Conservation (phyloP, 2,888 invertebrate species). For the Oxytorus armatus region DNA sequence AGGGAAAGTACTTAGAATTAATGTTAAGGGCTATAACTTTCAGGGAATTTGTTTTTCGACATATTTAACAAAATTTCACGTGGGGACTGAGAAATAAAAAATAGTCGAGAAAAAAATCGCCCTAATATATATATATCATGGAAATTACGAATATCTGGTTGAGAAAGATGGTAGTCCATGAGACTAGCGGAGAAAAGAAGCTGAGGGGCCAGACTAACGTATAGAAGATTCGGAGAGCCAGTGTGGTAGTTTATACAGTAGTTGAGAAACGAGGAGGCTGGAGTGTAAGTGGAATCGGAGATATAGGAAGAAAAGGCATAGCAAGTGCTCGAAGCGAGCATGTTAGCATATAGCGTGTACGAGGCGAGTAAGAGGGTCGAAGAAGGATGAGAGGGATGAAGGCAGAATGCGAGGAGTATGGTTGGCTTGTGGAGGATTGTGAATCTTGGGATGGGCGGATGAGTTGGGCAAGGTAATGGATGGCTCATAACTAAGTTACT, state of each 20-base stretch:
- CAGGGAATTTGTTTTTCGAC: too few relatives aligned
- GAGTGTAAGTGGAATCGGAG: slow-evolving; percentile 42
- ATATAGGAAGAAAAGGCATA: slow-evolving; percentile 38
- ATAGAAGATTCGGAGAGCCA: slow-evolving; percentile 27
- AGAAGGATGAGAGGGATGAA: slow-evolving; percentile 45
- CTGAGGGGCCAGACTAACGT: slow-evolving; percentile 22
- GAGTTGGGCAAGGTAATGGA: slow-evolving; percentile 77
- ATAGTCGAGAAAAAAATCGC: too few relatives aligned
- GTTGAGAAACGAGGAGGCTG: slow-evolving; percentile 32
- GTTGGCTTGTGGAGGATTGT: slow-evolving; percentile 55
- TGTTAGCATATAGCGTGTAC: slow-evolving; percentile 21
- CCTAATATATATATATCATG: slow-evolving; percentile 33
- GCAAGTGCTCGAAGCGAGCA: slow-evolving; percentile 37
- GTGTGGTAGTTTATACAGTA: slow-evolving; percentile 34
- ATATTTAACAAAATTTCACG: too few relatives aligned
- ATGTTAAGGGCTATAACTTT: too few relatives aligned
- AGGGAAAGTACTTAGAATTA: too few relatives aligned
- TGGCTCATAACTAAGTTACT: slow-evolving; percentile 79
- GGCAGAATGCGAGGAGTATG: slow-evolving; percentile 26
- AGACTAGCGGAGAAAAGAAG: slow-evolving; percentile 24
- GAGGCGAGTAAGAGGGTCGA: slow-evolving; percentile 55
- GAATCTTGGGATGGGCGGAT: slow-evolving; percentile 63
- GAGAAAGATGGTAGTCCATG: slow-evolving; percentile 39
- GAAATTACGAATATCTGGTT: slow-evolving; percentile 7
- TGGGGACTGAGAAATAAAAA: too few relatives aligned